phyloP scores from a whole-genome alignment of 2,797 vertebrate genomes.

The Merluccius polli region DNA sequence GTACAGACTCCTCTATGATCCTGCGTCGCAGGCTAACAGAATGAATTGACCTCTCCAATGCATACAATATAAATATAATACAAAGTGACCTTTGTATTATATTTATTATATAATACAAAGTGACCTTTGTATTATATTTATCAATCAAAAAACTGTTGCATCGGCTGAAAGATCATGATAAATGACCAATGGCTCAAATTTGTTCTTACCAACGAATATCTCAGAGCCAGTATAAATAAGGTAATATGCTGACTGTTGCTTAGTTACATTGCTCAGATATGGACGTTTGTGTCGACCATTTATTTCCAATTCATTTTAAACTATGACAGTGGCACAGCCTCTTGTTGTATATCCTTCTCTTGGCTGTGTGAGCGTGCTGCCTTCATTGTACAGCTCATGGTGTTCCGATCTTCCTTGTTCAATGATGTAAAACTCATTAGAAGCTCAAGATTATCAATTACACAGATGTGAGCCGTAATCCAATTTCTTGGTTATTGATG shows the following conservation, averaged over 20 bases:
- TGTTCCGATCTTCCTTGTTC: not conserved
- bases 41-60: too few relatives aligned
- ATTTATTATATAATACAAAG: too few relatives aligned
- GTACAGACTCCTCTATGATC: not conserved
- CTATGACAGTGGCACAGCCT: not conserved
- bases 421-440: not conserved
- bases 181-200: not conserved
- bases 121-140: too few relatives aligned
- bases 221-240: not conserved
- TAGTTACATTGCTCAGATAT: not conserved
- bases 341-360: not conserved
- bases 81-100: too few relatives aligned
- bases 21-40: not conserved
- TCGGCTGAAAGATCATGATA: too few relatives aligned
- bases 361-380: not conserved
- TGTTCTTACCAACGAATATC: not conserved
- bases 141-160: too few relatives aligned
- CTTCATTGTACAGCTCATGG: not conserved
- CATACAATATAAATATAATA: too few relatives aligned
- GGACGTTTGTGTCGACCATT: not conserved
- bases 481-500: not conserved
- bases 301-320: not conserved
- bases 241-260: not conserved
- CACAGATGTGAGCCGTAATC: not conserved
- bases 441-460: not conserved